Percentiles rank a stretch among this genome's conserved stretches.
Evolutionary conservation across 2,888 invertebrate species (phyloP).

Genomic region (Gymnocheta viridis): DNA sequence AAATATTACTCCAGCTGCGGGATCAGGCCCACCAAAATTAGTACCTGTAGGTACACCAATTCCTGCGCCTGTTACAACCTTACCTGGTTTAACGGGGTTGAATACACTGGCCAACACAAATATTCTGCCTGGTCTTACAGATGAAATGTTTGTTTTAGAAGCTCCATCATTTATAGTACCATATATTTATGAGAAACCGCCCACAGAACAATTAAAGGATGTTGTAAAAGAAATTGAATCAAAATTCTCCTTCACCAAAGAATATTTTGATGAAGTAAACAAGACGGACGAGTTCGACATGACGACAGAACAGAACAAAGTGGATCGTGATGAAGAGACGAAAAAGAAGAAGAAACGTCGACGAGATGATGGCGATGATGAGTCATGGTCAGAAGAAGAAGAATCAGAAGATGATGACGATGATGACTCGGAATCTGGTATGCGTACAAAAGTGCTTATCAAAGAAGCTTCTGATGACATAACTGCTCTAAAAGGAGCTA

Average conservation of each 20-base stretch:
- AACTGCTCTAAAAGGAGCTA: constrained; percentile 83
- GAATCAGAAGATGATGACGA: constrained; percentile 83
- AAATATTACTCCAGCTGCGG: constrained; percentile 84
- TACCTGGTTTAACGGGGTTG: constrained; percentile 74
- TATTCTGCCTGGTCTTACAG: constrained; percentile 91
- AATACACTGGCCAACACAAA: constrained; percentile 82
- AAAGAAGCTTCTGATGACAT: constrained; percentile 84
- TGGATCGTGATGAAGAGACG: constrained; percentile 74
- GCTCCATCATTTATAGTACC: constrained; percentile 96
- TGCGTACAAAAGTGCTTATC: constrained; percentile 82
- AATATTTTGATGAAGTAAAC: constrained; percentile 84
- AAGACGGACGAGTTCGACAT: constrained; percentile 83
- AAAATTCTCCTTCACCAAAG: constrained; percentile 82
- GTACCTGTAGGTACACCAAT: constrained; percentile 52
- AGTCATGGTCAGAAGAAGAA: constrained; percentile 84
- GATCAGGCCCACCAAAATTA: constrained; percentile 78
- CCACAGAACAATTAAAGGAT: constrained; percentile 89
- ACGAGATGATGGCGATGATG: constrained; percentile 83
- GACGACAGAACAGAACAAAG: constrained; percentile 82
- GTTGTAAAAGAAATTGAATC: constrained; percentile 86
- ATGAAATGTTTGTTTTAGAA: constrained; percentile 96
- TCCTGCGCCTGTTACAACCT: constrained; percentile 71
- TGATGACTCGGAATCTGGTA: constrained; percentile 83
- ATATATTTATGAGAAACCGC: constrained; percentile 95
- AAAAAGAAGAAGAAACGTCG: constrained; percentile 81